Conservation (phyloP, 2,797 vertebrate species). For the Sebastes aleutianus region DNA sequence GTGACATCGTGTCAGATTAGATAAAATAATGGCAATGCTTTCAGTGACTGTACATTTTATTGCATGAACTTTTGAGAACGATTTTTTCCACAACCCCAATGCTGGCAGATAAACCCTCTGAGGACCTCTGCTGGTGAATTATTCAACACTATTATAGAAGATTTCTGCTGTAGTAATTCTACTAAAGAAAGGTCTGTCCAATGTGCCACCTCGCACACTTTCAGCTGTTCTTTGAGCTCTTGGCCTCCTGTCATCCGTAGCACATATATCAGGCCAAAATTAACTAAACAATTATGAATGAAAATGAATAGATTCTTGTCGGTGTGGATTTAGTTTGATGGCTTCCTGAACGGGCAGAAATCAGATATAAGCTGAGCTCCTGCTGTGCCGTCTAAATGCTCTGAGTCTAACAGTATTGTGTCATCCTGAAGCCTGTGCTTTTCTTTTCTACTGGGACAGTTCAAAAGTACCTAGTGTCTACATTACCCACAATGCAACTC, state of each 20-base stretch:
- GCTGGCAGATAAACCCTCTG: background rate
- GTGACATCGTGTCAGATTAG: background rate
- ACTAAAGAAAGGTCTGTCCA: background rate
- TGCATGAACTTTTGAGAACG: background rate
- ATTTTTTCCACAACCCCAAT: background rate
- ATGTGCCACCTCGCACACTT: background rate
- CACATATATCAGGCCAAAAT: background rate
- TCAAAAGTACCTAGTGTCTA: background rate
- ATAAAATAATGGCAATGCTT: background rate
- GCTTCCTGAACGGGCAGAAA: background rate
- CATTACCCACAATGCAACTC: background rate
- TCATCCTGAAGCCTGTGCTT: slow-evolving; percentile 12
- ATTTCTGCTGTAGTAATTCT: background rate
- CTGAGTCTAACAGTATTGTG: slow-evolving; percentile 17
- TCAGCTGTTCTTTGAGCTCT: background rate
- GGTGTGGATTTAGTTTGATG: background rate
- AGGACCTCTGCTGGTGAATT: slow-evolving; percentile 6
- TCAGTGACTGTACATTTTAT: background rate
- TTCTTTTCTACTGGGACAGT: background rate
- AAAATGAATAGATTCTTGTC: background rate
- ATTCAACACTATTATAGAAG: background rate
- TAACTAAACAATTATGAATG: background rate
- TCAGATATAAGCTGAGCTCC: background rate
- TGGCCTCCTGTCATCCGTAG: background rate
- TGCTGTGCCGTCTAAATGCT: background rate